phyloP scores from a whole-genome alignment of 2,888 invertebrate genomes.

The Pheosia gnoma region DNA sequence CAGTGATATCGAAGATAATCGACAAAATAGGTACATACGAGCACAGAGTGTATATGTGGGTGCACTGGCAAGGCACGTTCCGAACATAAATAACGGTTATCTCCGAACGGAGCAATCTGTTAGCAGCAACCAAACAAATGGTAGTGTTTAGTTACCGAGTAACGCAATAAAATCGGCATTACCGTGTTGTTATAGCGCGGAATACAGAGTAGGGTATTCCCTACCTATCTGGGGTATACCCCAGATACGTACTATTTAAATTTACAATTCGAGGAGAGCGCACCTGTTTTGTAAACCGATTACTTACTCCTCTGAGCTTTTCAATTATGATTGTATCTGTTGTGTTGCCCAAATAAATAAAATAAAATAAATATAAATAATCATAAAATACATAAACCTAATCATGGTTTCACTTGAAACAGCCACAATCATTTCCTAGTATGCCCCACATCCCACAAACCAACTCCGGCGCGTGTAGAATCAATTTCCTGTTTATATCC shows the following conservation, averaged over 20 bases:
- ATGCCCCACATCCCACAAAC: slow-evolving; percentile 27
- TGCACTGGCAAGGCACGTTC: slow-evolving; percentile 6
- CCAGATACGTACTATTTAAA: slow-evolving; percentile 10
- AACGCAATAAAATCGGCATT: slow-evolving; percentile 41
- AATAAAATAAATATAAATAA: too few species aligned
- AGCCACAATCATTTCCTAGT: slow-evolving; percentile 2
- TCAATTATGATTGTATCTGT: too few species aligned
- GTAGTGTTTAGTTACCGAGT: slow-evolving; percentile 12
- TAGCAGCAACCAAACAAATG: slow-evolving; percentile 36
- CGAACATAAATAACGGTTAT: slow-evolving; percentile 42
- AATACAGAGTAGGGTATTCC: not conserved
- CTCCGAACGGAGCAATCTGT: slow-evolving; percentile 31
- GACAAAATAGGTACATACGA: too few species aligned
- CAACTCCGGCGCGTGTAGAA: slow-evolving; percentile 14
- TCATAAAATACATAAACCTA: not conserved
- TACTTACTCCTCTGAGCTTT: too few species aligned
- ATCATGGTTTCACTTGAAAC: not conserved
- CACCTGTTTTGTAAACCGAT: not conserved
- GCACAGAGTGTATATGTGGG: too few species aligned
- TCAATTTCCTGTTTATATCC: slow-evolving; percentile 38
- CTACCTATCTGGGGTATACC: too few species aligned
- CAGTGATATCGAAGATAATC: too few species aligned
- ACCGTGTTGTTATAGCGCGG: slow-evolving; percentile 22
- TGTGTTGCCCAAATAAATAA: too few species aligned
- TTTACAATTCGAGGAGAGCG: not conserved